A percentile compares a stretch with the other conserved stretches of the same genome.
phyloP scores from a whole-genome alignment of 2,113 vertebrate species.

The Stegastes partitus region DNA sequence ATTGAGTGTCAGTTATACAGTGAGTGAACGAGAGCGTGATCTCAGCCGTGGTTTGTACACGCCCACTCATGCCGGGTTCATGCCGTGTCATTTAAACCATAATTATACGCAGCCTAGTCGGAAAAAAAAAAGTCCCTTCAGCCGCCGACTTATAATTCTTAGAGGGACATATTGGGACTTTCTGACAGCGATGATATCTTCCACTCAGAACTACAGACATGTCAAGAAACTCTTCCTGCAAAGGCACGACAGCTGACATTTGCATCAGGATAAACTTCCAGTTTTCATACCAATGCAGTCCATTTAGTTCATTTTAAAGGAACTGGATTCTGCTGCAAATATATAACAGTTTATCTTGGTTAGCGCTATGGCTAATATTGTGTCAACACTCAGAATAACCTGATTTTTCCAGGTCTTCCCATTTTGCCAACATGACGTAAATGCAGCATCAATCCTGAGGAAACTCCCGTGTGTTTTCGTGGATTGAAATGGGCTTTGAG shows the following conservation, averaged over 20 bases:
- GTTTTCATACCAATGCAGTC: not conserved
- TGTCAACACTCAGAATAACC: too few species aligned
- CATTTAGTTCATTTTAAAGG: not conserved
- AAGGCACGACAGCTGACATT: not conserved
- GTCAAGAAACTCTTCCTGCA: not conserved
- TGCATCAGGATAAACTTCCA: not conserved
- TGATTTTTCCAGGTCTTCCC: too few species aligned
- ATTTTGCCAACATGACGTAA: too few species aligned
- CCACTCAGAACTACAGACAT: not conserved
- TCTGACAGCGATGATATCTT: not conserved
- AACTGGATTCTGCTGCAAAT: not conserved
- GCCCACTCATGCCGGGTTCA: not conserved
- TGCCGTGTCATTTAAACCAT: constrained; percentile 13
- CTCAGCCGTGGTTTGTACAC: constrained; percentile 10
- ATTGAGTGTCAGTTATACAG: constrained; percentile 25
- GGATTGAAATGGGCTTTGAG: too few species aligned
- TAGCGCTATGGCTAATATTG: too few species aligned
- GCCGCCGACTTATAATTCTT: not conserved
- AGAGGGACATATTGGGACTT: not conserved
- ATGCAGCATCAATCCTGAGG: too few species aligned
- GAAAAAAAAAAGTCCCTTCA: not conserved
- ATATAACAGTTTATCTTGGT: too few species aligned
- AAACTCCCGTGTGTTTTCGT: too few species aligned
- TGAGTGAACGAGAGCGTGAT: not conserved
- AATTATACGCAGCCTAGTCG: constrained; percentile 13